Evolutionary conservation across 2,797 vertebrate genomes (phyloP).

Genomic region (Labeo calbasu): DNA sequence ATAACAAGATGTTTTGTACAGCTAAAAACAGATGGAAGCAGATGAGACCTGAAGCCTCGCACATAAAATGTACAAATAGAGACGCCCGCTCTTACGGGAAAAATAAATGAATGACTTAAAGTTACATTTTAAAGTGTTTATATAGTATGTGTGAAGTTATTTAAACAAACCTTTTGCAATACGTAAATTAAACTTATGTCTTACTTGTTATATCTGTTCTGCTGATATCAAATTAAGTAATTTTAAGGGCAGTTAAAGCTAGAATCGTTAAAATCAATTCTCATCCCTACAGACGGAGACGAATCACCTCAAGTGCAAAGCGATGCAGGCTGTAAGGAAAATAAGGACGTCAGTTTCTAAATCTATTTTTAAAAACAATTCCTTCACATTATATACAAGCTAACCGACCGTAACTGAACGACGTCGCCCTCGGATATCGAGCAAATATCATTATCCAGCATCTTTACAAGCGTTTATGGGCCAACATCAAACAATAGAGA

Average conservation of each 20-base stretch:
- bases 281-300: background rate
- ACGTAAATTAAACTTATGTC: background rate
- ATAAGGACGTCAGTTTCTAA: background rate
- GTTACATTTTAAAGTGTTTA: background rate
- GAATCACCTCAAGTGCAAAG: background rate
- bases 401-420: background rate
- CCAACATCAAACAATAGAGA: conserved; percentile 38
- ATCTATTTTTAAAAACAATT: background rate
- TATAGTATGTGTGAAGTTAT: background rate
- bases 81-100: no score
- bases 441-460: background rate
- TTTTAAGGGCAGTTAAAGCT: background rate
- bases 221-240: background rate
- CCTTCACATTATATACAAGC: background rate
- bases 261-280: background rate
- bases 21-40: no score
- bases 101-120: background rate
- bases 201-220: no score
- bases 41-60: no score
- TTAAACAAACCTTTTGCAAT: background rate
- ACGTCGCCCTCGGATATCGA: background rate
- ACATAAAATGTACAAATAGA: no score
- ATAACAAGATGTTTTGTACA: no score
- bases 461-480: conserved; percentile 9
- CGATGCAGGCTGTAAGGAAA: background rate